Base-by-base conservation (phyloP, 2,797 vertebrate species). In the Falco concolor region DNA sequence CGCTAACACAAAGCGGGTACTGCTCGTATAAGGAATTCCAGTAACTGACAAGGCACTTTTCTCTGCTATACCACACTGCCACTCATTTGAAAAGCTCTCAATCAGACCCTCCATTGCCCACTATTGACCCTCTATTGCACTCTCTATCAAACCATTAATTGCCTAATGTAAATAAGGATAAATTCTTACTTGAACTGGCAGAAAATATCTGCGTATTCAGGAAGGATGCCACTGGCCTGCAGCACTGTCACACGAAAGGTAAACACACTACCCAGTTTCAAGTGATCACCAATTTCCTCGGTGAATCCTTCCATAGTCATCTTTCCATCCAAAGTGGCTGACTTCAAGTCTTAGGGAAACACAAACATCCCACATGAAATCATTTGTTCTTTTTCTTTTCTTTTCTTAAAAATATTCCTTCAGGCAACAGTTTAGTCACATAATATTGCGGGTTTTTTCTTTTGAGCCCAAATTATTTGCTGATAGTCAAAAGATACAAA, bases 161-260 rank as follows among this genome's bases (percentile, higher is more conserved):
- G 36, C 13, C 25, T n/a, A 32, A 38, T 9, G n/a, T 32, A 80
- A 87, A 22, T 25, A 69, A 74, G 36, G 27, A 49, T 8, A 75
- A 78, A 64, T 22, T 98, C 99, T 99, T 98, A 99, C 99, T 99
- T 99, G 98, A 99, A 99, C 86, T 99, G 99, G 97, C 99, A 99
- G 97, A 99, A 99, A 96, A 99, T 99, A 79, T 99, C 99, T 0
- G 99, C 99, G 2, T 99, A 99, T 93, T 99, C 99, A 0, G 98
- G 98, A 9, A 98, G 99, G 97, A 99, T 97, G 56, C 99, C 98
- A 4, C 97, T 98, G 96, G 99, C 99, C 97, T 99, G 99, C 5
- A 99, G 98, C 92, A 99, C 99, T 0, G 99, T 99, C 80, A 99
- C 99, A 6, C 99, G 99, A 98, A 99, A 99, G 38, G 99, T 99